Percentiles rank a stretch among this genome's conserved stretches.
These are phyloP conservation scores for Gambusia holbrooki DNA, from an alignment of 2,113 vertebrate species.

Conservation along the genomic window DNA sequence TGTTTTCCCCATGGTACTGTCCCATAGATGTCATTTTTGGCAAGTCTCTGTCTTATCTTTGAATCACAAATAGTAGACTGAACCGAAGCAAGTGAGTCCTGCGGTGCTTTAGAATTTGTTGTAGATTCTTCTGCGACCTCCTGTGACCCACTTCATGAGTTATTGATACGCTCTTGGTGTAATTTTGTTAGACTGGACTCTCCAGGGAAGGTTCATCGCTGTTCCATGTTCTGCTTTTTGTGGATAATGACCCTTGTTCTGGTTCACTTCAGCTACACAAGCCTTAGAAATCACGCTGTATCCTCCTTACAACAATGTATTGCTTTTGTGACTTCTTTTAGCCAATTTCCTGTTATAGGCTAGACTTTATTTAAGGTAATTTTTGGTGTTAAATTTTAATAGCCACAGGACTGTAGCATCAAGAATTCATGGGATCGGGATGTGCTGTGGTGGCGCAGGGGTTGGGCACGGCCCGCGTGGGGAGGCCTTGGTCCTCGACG, in stretches of 20 bases:
- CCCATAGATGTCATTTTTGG: too few species aligned
- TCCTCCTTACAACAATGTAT: neutral
- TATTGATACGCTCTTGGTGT: neutral
- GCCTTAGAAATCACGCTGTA: neutral
- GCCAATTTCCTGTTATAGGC: neutral
- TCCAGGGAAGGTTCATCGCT: neutral
- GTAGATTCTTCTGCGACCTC: neutral
- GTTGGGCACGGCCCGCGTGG: too few species aligned
- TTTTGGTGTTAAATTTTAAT: neutral
- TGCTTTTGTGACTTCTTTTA: neutral
- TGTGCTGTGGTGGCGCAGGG: too few species aligned
- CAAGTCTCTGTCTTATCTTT: too few species aligned
- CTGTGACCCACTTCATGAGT: neutral
- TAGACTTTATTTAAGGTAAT: neutral
- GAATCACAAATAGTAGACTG: too few species aligned
- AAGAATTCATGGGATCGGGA: neutral
- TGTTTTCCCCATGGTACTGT: too few species aligned
- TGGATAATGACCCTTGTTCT: neutral
- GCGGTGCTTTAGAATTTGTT: neutral
- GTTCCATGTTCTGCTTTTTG: neutral
- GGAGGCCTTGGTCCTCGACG: too few species aligned
- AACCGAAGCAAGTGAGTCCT: neutral
- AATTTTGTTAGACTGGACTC: neutral
- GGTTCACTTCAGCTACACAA: neutral
- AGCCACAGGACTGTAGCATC: neutral